phyloP scores from a whole-genome alignment of 2,797 vertebrate species.

The Toxotes lorentzi region DNA sequence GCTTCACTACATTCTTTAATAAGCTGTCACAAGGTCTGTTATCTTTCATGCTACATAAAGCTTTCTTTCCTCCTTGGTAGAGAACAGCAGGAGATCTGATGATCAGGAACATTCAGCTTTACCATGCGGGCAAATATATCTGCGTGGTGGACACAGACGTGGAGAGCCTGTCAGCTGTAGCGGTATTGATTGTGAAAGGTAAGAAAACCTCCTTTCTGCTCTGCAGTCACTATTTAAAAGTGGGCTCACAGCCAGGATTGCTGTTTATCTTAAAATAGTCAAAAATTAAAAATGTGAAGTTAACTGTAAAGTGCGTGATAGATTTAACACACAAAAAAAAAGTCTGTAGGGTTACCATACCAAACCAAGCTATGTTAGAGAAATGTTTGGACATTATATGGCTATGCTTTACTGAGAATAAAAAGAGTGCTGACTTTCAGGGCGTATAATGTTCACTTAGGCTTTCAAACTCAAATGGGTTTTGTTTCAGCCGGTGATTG shows the following conservation, averaged over 20 bases:
- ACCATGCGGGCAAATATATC: conserved; percentile 94
- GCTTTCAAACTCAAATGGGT: conserved; percentile 47
- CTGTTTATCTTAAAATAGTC: conserved; percentile 42
- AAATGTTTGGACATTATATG: conserved; percentile 1
- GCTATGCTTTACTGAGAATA: conserved; percentile 37
- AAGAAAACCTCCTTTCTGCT: conserved; percentile 73
- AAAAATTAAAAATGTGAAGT: conserved; percentile 25
- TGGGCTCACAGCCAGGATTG: conserved; percentile 40
- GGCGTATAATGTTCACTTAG: conserved; percentile 21
- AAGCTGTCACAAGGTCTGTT: conserved; percentile 75
- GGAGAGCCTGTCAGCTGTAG: conserved; percentile 93
- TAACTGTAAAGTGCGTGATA: conserved; percentile 33
- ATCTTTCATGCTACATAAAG: conserved; percentile 78
- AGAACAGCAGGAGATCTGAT: conserved; percentile 94
- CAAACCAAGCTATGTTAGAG: conserved; percentile 22
- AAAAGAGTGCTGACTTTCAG: conserved; percentile 33
- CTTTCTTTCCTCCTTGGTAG: conserved; percentile 79
- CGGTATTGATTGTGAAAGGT: conserved; percentile 97
- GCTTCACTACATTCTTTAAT: conserved; percentile 73
- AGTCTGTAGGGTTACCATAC: conserved; percentile 29
- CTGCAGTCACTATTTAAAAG: conserved; percentile 71
- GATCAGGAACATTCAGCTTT: conserved; percentile 97
- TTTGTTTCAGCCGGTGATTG: conserved; percentile 44
- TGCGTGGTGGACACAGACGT: conserved; percentile 95
- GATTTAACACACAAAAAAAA: conserved; percentile 30